Percentiles rank a stretch among this genome's conserved stretches.
Conservation (phyloP, 2,888 invertebrate species). For the Pyrrhia umbra region DNA sequence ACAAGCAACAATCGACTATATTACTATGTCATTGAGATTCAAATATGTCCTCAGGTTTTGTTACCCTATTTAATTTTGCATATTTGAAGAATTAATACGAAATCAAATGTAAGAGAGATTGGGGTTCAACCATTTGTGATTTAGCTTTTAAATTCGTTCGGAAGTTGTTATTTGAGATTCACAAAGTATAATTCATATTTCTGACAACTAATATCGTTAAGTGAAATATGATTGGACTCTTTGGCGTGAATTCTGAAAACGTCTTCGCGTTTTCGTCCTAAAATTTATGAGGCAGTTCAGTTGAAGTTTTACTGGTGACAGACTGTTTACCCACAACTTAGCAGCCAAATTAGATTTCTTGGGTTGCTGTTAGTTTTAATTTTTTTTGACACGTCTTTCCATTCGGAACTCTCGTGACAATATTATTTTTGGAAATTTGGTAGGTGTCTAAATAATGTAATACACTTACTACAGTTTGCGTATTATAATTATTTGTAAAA, state of each 20-base stretch:
- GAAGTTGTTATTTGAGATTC: constrained; percentile 41
- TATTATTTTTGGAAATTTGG: background rate
- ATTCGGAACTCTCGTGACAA: background rate
- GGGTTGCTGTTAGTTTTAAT: background rate
- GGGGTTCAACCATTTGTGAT: constrained; percentile 42
- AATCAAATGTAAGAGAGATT: constrained; percentile 59
- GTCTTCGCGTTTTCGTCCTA: constrained; percentile 15
- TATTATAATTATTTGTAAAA: too few species aligned
- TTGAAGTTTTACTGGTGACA: constrained; percentile 33
- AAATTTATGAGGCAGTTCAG: constrained; percentile 33
- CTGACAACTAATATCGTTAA: constrained; percentile 51
- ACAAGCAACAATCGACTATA: constrained; percentile 26
- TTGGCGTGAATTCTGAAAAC: constrained; percentile 29
- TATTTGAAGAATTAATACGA: constrained; percentile 57
- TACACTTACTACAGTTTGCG: too few species aligned
- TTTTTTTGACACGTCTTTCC: background rate
- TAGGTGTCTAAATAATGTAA: background rate
- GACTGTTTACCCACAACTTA: constrained; percentile 26
- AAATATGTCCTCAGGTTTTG: constrained; percentile 31
- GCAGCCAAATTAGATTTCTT: constrained; percentile 20
- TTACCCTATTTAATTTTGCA: constrained; percentile 52
- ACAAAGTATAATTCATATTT: constrained; percentile 47
- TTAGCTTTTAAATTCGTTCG: constrained; percentile 38
- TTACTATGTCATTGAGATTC: constrained; percentile 21
- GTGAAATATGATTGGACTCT: constrained; percentile 41